These are phyloP conservation scores for Platerodrilus igneus DNA, from an alignment of 2,888 invertebrate species.

Conservation along the genomic window DNA sequence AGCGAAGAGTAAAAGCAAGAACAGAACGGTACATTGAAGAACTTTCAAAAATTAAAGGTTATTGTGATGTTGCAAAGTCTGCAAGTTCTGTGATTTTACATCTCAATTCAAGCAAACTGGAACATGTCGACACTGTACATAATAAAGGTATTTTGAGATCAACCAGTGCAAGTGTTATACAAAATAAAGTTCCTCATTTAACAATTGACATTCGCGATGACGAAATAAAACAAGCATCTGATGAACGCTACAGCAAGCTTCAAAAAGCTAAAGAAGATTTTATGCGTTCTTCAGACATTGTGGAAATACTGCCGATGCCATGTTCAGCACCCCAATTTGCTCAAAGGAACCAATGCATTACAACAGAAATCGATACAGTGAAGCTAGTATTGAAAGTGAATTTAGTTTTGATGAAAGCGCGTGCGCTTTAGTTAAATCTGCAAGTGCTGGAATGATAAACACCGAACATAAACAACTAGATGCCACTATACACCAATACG, in stretches of 20 bases:
- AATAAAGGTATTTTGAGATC: constrained; percentile 27
- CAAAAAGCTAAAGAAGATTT: constrained; percentile 71
- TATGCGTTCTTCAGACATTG: constrained; percentile 40
- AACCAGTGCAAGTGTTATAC: constrained; percentile 19
- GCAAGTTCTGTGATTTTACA: constrained; percentile 53
- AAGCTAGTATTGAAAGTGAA: constrained; percentile 62
- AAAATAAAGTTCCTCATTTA: constrained; percentile 35
- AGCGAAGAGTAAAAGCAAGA: constrained; percentile 55
- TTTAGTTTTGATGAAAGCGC: constrained; percentile 50
- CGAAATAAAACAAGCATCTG: constrained; percentile 31
- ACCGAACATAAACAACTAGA: constrained; percentile 59
- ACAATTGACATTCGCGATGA: constrained; percentile 30
- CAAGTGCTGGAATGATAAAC: constrained; percentile 75
- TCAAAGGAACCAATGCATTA: constrained; percentile 18
- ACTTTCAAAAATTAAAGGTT: constrained; percentile 42
- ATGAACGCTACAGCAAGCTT: constrained; percentile 56
- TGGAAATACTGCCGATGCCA: constrained; percentile 27
- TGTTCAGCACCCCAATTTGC: constrained; percentile 15
- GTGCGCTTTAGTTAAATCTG: constrained; percentile 60
- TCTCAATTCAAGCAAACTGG: constrained; percentile 33
- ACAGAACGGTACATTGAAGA: constrained; percentile 50
- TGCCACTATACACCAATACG: constrained; percentile 44
- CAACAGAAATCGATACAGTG: constrained; percentile 47
- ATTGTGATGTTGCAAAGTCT: constrained; percentile 61
- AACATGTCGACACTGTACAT: constrained; percentile 42